phyloP scores from a whole-genome alignment of 2,888 invertebrate species.

The Eilema griseolum region DNA sequence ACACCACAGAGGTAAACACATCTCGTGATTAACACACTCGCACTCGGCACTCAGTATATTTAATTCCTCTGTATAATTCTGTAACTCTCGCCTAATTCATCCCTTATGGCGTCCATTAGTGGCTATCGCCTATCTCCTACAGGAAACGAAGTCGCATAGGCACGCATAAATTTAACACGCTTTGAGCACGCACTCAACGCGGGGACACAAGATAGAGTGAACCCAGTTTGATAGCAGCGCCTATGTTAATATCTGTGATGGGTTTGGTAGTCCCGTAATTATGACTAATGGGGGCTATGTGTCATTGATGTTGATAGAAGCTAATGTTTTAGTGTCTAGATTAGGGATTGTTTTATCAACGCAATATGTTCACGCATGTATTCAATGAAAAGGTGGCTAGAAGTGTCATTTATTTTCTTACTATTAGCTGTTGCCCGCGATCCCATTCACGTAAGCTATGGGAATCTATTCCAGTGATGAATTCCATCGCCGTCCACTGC shows the following conservation, averaged over 20 bases:
- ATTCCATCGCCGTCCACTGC: too few species aligned
- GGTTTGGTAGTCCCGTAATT: neutral
- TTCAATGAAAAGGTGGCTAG: neutral
- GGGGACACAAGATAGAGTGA: slow-evolving; percentile 6
- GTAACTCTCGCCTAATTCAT: slow-evolving; percentile 31
- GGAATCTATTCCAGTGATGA: too few species aligned
- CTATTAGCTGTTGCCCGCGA: too few species aligned
- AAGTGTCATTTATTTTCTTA: neutral
- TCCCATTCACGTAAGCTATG: too few species aligned
- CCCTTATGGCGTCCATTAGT: slow-evolving; percentile 37
- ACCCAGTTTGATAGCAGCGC: neutral
- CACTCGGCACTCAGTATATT: neutral
- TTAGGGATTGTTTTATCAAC: neutral
- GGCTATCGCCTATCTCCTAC: slow-evolving; percentile 29
- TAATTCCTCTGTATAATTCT: slow-evolving; percentile 1
- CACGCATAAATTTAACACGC: slow-evolving; percentile 43
- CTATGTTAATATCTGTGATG: slow-evolving; percentile 3
- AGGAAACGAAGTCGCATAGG: slow-evolving; percentile 41
- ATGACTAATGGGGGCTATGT: neutral
- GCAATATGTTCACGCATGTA: neutral
- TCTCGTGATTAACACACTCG: too few species aligned
- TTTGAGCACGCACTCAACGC: slow-evolving; percentile 29
- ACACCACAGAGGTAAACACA: too few species aligned
- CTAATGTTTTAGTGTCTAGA: neutral
- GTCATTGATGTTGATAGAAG: neutral